Evolutionary conservation across 2,113 vertebrate genomes (phyloP).

Genomic region (Leptobrachium ailaonicum): DNA sequence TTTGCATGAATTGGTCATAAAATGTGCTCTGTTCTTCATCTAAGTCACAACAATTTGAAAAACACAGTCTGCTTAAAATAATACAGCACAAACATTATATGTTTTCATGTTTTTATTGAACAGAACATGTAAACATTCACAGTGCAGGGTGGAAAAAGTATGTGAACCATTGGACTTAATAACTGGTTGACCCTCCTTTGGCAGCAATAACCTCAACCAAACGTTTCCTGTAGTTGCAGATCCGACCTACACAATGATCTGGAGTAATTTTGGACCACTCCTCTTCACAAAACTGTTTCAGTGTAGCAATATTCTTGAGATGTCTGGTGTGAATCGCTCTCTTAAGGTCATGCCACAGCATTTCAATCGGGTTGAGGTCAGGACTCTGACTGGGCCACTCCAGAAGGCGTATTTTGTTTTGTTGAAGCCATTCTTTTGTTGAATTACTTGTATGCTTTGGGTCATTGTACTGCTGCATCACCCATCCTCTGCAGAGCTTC

Average conservation of each 20-base stretch:
- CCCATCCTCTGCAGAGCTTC: background rate
- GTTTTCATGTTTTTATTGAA: background rate
- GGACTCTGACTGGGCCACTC: background rate
- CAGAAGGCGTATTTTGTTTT: background rate
- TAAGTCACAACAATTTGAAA: background rate
- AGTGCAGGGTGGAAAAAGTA: background rate
- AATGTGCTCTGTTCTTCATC: background rate
- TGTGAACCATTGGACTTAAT: slow-evolving; percentile 1
- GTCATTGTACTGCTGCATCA: background rate
- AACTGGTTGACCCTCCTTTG: slow-evolving; percentile 3
- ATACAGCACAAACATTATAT: background rate
- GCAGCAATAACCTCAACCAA: background rate
- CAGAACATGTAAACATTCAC: background rate
- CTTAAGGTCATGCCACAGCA: slow-evolving; percentile 10
- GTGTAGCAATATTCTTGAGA: slow-evolving; percentile 6
- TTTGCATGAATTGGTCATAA: background rate
- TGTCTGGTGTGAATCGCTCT: slow-evolving; percentile 3
- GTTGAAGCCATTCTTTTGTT: background rate
- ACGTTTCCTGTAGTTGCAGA: slow-evolving; percentile 2
- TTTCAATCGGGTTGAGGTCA: background rate
- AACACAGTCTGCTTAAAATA: background rate
- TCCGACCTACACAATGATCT: background rate
- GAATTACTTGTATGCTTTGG: background rate
- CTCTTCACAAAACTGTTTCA: slow-evolving; percentile 9
- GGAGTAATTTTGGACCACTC: background rate